Conservation (phyloP, 2,797 vertebrate genomes). For the Spinibarbus caldwelli region DNA sequence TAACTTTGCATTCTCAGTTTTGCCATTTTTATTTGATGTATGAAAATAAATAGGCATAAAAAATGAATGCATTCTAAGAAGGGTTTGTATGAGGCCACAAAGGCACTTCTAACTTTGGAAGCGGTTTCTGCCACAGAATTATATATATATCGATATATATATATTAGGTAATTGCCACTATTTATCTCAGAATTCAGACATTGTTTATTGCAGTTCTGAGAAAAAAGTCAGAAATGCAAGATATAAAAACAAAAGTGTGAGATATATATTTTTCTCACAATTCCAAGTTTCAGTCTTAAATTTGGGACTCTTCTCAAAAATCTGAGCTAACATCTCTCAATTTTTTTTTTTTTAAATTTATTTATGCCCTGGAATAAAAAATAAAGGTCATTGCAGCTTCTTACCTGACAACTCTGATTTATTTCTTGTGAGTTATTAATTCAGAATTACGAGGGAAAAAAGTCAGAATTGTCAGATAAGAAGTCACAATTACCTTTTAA, state of each 20-base stretch:
- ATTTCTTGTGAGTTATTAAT: neutral
- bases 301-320: neutral
- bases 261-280: too few species aligned
- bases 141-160: too few species aligned
- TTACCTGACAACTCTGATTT: too few species aligned
- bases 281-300: neutral
- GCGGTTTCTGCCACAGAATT: too few species aligned
- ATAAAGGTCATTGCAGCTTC: neutral
- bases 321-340: too few species aligned
- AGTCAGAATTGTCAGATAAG: neutral
- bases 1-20: neutral
- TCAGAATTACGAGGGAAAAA: neutral
- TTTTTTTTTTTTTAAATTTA: too few species aligned
- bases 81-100: neutral
- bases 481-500: neutral
- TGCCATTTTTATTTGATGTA: neutral
- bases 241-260: too few species aligned
- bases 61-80: neutral
- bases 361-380: neutral
- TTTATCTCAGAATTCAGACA: too few species aligned
- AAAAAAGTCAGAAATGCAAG: too few species aligned
- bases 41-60: neutral
- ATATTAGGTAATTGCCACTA: too few species aligned
- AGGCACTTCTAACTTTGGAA: too few species aligned
- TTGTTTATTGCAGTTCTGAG: too few species aligned